Evolutionary conservation across 1,140 invertebrate species (phyloP), one percentile per base, ranked within the genome.

Genomic region (Drosophila burlai): DNA sequence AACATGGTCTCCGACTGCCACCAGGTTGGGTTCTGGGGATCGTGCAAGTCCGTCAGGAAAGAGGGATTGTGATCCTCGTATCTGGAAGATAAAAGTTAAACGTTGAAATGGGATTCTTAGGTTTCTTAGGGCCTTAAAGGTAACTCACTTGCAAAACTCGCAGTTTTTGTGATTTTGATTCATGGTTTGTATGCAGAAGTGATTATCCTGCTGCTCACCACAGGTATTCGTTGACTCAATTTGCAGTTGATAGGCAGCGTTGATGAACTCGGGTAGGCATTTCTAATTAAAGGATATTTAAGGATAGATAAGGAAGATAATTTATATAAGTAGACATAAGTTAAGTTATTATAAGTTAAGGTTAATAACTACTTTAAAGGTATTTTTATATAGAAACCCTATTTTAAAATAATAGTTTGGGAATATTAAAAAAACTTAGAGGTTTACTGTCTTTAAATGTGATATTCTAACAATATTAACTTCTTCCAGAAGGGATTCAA

Each of bases 1-100:
- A 95, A 95, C 97, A 99, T 99, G 0, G 99, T 99, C 86, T 99
- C 97, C 4, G 98, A 99, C 91, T 99, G 98, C 99, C 99, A 99
- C 98, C 98, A 99, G 0, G 99, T 99, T 72, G 96, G 96, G 91
- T 98, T 97, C 71, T 97, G 96, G 69, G 96, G 96, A 81, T 96
- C 95, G 78, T 98, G 97, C 83, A 97, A 95, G 93, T 99, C 99
- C 0, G 98, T 99, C 54, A 99, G 94, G 92, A 95, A 98, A n/a
- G 83, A 73, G 18, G 92, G 81, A 75, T 78, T 83, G 63, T 93
- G 91, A 78, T 92, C 91, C 1, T 76, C 64, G 24, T 80, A 72
- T 71, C 92, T 93, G 29, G 24, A 2, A 26, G 21, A 13, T 4
- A 49, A 0, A 13, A 47, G 3, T 5, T 10, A 21, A 2, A 31